A percentile compares a stretch with the other conserved stretches of the same genome.
phyloP scores from a whole-genome alignment of 2,888 invertebrate species.

The Rhyacophila evoluta region DNA sequence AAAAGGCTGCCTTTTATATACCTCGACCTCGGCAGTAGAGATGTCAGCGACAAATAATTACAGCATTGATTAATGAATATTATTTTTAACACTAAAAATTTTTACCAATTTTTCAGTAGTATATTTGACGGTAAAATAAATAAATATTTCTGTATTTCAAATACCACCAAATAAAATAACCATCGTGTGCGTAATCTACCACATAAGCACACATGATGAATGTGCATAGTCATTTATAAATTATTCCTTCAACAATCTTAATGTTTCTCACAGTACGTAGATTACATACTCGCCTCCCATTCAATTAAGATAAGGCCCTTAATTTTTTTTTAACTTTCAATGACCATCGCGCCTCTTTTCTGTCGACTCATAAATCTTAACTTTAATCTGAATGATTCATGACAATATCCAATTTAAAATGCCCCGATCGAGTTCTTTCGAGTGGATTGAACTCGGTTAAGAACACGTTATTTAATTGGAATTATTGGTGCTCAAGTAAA shows the following conservation, averaged over 20 bases:
- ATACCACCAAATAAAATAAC: not conserved
- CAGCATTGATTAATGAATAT: no score
- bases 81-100: no score
- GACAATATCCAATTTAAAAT: slow-evolving; percentile 42
- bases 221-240: not conserved
- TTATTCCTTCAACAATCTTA: slow-evolving; percentile 15
- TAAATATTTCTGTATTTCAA: not conserved
- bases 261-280: not conserved
- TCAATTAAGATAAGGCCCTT: slow-evolving; percentile 35
- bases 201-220: not conserved
- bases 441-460: slow-evolving; percentile 31
- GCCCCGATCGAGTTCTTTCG: slow-evolving; percentile 33
- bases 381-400: slow-evolving; percentile 37
- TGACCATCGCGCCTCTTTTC: slow-evolving; percentile 17
- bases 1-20: no score
- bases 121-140: no score
- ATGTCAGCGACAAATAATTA: no score
- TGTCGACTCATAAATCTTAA: slow-evolving; percentile 39
- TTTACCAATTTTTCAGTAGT: no score
- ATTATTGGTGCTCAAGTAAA: not conserved
- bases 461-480: slow-evolving; percentile 34
- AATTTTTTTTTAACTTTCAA: not conserved
- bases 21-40: no score
- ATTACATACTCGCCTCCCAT: slow-evolving; percentile 23
- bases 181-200: not conserved